phyloP scores from a whole-genome alignment of 2,113 vertebrate genomes.

The Calidris pugnax region DNA sequence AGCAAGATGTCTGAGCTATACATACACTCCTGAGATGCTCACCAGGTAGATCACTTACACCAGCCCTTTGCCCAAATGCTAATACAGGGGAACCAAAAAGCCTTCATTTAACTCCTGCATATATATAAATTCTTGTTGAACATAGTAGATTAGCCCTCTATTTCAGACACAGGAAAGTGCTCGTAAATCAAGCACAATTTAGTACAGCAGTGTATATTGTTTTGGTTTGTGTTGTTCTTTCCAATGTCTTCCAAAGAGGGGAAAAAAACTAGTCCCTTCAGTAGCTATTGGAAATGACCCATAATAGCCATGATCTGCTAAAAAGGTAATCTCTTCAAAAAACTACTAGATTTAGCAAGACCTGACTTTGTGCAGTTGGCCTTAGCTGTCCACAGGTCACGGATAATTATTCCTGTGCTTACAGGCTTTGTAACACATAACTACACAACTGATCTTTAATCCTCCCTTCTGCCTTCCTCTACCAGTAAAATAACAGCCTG shows the following conservation, averaged over 20 bases:
- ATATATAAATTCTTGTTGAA: neutral
- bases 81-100: rapidly evolving
- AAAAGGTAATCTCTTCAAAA: neutral
- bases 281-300: neutral
- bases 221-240: neutral
- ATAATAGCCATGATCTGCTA: neutral
- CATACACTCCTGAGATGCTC: neutral
- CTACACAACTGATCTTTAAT: neutral
- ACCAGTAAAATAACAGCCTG: neutral
- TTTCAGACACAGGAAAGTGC: neutral
- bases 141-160: neutral
- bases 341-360: neutral
- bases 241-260: neutral
- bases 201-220: neutral
- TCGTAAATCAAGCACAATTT: neutral
- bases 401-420: neutral
- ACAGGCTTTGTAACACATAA: neutral
- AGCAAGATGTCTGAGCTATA: neutral
- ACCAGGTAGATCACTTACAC: neutral
- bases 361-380: neutral
- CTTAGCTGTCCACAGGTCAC: neutral
- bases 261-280: neutral
- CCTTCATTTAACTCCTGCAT: neutral
- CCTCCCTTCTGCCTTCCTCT: neutral
- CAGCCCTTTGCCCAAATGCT: neutral